These are phyloP conservation scores for Balaenoptera acutorostrata DNA, from an alignment of 2,113 vertebrate genomes.

Conservation along the genomic window DNA sequence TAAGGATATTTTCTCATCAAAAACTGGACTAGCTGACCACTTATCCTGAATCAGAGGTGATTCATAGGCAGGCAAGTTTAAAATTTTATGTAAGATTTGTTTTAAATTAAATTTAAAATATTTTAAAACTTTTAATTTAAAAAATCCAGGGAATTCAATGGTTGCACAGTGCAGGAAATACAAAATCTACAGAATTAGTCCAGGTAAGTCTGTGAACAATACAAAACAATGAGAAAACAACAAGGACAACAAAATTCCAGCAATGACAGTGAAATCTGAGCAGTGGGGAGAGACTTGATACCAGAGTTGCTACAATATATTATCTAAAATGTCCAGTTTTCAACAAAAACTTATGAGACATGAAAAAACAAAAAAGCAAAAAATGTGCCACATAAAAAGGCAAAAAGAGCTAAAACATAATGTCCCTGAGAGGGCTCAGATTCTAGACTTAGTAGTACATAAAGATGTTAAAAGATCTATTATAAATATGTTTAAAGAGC, in stretches of 20 bases:
- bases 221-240: not conserved
- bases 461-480: not conserved
- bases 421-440: not conserved
- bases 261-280: not conserved
- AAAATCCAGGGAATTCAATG: not conserved
- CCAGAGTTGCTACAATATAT: not conserved
- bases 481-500: not conserved
- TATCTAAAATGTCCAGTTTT: not conserved
- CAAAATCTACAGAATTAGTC: not conserved
- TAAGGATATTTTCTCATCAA: not conserved
- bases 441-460: not conserved
- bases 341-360: not conserved
- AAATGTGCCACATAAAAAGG: not conserved
- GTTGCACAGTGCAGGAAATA: not conserved
- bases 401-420: not conserved
- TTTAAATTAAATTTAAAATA: not conserved
- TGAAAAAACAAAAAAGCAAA: not conserved
- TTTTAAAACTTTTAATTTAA: not conserved
- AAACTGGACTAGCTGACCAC: not conserved
- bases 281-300: not conserved
- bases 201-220: not conserved
- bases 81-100: not conserved
- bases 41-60: not conserved
- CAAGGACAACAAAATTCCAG: not conserved
- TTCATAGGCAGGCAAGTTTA: not conserved